phyloP scores from a whole-genome alignment of 1,140 invertebrate genomes.

The Rhagoletis pomonella region DNA sequence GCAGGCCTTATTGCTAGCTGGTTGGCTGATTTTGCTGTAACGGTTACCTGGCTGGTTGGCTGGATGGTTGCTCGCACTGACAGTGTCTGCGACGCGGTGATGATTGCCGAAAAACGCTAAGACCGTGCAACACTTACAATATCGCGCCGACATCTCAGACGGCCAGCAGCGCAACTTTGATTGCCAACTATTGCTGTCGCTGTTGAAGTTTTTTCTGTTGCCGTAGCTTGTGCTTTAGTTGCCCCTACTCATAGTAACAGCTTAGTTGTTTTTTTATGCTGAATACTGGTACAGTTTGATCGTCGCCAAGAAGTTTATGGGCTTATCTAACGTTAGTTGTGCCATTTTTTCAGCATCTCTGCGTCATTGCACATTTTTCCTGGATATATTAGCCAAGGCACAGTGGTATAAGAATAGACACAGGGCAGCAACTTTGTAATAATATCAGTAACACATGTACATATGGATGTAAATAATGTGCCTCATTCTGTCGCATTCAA shows the following conservation, averaged over 20 bases:
- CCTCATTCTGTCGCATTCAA: too few relatives aligned
- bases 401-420: background rate
- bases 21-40: background rate
- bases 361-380: background rate
- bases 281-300: conserved; percentile 21
- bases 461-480: too few relatives aligned
- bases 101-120: conserved; percentile 45
- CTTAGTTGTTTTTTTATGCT: background rate
- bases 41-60: background rate
- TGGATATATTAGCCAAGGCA: background rate
- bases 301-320: conserved; percentile 46
- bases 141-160: conserved; percentile 33
- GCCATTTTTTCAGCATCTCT: conserved; percentile 34
- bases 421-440: background rate
- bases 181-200: background rate
- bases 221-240: background rate
- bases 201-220: background rate
- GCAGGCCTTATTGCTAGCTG: background rate
- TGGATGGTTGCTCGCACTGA: background rate
- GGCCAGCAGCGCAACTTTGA: conserved; percentile 38
- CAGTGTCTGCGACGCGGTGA: background rate
- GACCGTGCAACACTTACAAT: conserved; percentile 20
- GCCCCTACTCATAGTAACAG: background rate
- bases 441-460: too few relatives aligned
- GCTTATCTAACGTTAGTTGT: conserved; percentile 42